phyloP scores from a whole-genome alignment of 2,113 vertebrate genomes.

The Hippoglossus stenolepis region DNA sequence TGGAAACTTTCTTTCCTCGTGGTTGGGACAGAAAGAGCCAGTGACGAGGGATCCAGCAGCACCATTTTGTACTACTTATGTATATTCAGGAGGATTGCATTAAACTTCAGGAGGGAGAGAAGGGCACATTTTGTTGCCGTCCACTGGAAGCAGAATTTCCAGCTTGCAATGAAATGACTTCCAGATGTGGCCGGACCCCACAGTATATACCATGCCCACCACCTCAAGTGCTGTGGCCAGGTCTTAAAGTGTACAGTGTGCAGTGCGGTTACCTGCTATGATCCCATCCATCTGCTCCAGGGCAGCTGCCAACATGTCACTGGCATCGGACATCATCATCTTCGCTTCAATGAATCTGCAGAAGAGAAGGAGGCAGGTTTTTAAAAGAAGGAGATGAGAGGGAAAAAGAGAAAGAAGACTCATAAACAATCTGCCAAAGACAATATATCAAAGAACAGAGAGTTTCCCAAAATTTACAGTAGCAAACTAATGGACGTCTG shows the following conservation, averaged over 20 bases:
- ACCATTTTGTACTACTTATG: neutral
- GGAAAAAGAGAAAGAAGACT: too few species aligned
- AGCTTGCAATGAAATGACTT: slow-evolving; percentile 45
- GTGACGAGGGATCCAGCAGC: neutral
- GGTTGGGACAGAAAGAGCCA: neutral
- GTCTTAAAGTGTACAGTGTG: slow-evolving; percentile 31
- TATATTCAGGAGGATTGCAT: slow-evolving; percentile 31
- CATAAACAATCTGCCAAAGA: too few species aligned
- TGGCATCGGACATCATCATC: slow-evolving; percentile 97
- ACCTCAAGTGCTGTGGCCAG: slow-evolving; percentile 37
- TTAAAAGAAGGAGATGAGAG: neutral
- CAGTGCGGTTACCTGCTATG: slow-evolving; percentile 89
- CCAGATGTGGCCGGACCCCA: slow-evolving; percentile 67
- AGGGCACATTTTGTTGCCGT: slow-evolving; percentile 27
- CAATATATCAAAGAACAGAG: too few species aligned
- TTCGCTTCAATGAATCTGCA: slow-evolving; percentile 69
- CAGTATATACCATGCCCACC: slow-evolving; percentile 30
- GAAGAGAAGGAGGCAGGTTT: slow-evolving; percentile 22
- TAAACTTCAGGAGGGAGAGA: slow-evolving; percentile 6
- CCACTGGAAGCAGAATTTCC: slow-evolving; percentile 37
- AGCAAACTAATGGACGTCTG: too few species aligned
- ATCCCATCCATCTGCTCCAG: slow-evolving; percentile 99
- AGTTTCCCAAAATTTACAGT: too few species aligned
- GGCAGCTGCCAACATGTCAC: slow-evolving; percentile 97
- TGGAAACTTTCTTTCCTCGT: slow-evolving; percentile 70